Evolutionary conservation across 1,140 invertebrate genomes (phyloP).

Genomic region (Trigoniulus corallinus): DNA sequence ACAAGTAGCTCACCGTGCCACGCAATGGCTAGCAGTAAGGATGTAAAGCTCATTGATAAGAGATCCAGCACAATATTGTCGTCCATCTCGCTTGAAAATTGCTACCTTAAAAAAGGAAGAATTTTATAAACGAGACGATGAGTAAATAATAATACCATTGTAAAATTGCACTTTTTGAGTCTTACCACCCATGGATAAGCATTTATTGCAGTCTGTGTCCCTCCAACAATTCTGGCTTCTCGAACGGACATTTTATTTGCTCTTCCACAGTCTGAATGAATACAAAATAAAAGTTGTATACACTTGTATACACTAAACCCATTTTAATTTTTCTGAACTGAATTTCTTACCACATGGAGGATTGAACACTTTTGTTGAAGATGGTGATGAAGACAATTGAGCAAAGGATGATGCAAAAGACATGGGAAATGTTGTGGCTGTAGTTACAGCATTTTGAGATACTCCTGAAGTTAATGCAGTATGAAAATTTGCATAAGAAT

Average conservation of each 20-base stretch:
- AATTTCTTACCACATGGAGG: too few relatives aligned
- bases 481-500: too few relatives aligned
- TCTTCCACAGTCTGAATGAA: not conserved
- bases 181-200: conserved; percentile 3
- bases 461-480: not conserved
- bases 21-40: conserved; percentile 77
- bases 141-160: too few relatives aligned
- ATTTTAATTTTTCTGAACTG: not conserved
- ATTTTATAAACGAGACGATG: too few relatives aligned
- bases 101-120: conserved; percentile 38
- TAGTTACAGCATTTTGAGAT: not conserved
- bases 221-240: not conserved
- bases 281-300: not conserved
- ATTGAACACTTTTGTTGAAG: too few relatives aligned
- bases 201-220: not conserved
- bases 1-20: conserved; percentile 36
- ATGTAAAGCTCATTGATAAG: conserved; percentile 66
- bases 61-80: conserved; percentile 79
- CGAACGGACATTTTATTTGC: not conserved
- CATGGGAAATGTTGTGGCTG: not conserved
- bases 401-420: not conserved
- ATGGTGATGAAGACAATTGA: too few relatives aligned
- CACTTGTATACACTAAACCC: not conserved
- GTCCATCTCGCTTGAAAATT: conserved; percentile 51
- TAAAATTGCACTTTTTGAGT: too few relatives aligned